Conservation (phyloP, 2,113 vertebrate species). For the Sisor rabdophorus region DNA sequence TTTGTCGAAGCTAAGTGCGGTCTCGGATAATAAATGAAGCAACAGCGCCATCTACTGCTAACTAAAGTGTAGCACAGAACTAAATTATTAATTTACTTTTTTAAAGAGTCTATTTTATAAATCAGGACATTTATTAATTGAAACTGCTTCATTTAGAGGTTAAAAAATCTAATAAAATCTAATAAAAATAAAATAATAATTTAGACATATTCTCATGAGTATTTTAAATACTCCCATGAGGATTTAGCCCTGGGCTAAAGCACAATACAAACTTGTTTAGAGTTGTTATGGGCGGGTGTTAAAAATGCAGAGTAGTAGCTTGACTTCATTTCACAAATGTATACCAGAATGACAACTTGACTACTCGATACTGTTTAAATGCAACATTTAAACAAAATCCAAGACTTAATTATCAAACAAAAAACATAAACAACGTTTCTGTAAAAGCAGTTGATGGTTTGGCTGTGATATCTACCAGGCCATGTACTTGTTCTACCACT, state of each 20-base stretch:
- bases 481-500: background rate
- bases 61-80: background rate
- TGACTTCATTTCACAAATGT: background rate
- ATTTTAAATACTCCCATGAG: no score
- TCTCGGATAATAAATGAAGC: slow-evolving; percentile 11
- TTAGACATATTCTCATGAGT: background rate
- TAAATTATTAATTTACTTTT: background rate
- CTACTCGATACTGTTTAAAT: no score
- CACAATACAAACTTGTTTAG: background rate
- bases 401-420: background rate
- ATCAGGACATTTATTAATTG: background rate
- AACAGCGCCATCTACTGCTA: slow-evolving; percentile 37
- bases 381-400: background rate
- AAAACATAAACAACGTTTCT: background rate
- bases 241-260: slow-evolving; percentile 15
- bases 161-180: background rate
- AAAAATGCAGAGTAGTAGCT: background rate
- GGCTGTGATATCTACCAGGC: background rate
- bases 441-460: no score
- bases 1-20: background rate
- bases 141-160: background rate
- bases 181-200: background rate
- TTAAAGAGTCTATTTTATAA: background rate
- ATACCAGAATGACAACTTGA: background rate
- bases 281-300: background rate